phyloP scores from a whole-genome alignment of 2,113 vertebrate genomes.

The Procavia capensis region DNA sequence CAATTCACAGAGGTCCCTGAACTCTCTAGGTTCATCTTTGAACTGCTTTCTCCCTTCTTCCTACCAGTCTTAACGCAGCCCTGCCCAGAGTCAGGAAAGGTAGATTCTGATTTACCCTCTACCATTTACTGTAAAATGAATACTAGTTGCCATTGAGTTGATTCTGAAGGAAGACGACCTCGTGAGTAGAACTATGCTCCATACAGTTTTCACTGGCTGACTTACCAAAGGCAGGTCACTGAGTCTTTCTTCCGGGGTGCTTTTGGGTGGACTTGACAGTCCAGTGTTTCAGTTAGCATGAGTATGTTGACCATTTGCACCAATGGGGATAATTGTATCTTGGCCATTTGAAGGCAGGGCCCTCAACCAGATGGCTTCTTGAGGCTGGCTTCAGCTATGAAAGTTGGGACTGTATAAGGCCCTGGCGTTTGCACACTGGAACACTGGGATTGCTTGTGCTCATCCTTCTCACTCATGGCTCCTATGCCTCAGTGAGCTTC shows the following conservation, averaged over 20 bases:
- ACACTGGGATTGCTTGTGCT: fast-evolving
- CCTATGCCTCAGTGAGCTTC: background rate
- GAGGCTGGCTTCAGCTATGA: background rate
- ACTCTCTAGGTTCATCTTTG: background rate
- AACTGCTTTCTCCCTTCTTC: background rate
- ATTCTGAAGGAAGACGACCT: background rate
- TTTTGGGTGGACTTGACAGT: background rate
- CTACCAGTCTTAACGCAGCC: fast-evolving
- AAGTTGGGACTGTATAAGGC: background rate
- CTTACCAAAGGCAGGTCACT: background rate
- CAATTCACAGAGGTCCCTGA: background rate
- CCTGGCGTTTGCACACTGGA: background rate
- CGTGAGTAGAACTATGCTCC: background rate
- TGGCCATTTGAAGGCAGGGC: background rate
- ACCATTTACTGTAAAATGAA: background rate
- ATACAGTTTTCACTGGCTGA: background rate
- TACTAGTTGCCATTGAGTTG: background rate
- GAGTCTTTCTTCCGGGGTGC: background rate
- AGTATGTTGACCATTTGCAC: background rate
- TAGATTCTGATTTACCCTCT: background rate
- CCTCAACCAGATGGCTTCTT: background rate
- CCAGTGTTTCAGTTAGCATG: background rate
- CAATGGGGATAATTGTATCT: background rate
- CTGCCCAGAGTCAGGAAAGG: background rate
- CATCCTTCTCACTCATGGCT: fast-evolving